Base-by-base conservation (phyloP, 2,113 vertebrate species). In the Paratilapia polleni region DNA sequence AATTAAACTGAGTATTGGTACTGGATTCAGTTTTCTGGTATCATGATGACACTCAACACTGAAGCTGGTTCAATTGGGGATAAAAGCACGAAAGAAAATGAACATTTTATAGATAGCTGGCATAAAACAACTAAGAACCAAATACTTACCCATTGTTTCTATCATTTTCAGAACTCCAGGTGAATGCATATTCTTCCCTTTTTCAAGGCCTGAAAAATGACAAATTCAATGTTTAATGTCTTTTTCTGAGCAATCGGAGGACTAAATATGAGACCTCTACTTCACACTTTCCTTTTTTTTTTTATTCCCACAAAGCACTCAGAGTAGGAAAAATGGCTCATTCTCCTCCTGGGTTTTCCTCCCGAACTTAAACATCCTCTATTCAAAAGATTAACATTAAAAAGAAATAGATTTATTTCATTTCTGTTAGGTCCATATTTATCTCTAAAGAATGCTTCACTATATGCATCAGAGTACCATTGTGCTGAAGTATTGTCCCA, bases 61-160 rank as follows among this genome's bases (percentile, higher is more conserved):
- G 6, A 78, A 81, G 49, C 36, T 64, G 43, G 13, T 34, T 41
- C 24, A 83, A 59, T 80, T 15, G 26, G 60, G 24, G 19, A 52
- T 15, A n/a, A 74, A 88, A 31, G 14, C 59, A 5, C 4, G 6
- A 36, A 36, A 36, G 8, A 36, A 36, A 36, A 36, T 20, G 58
- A 74, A 22, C 10, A 12, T 64, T 47, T 81, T 28, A 54, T 8
- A 41, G 6, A 62, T 26, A 14, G 24, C 34, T 43, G 62, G 38
- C 38, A 63, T 36, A 5, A 84, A 83, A 80, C 6, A 61, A 66
- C 9, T 34, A 2, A n/a, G 12, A 64, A 74, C 4, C 5, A 10
- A 62, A 62, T 9, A 93, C 95, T 95, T 86, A 96, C 96, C 96
- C 84, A 96, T 95, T 77, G 95, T 94, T 94, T 96, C 96, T 76